Evolutionary conservation across 2,113 vertebrate genomes (phyloP), one percentile per base, ranked within the genome.

Genomic region (Hymenochirus boettgeri): DNA sequence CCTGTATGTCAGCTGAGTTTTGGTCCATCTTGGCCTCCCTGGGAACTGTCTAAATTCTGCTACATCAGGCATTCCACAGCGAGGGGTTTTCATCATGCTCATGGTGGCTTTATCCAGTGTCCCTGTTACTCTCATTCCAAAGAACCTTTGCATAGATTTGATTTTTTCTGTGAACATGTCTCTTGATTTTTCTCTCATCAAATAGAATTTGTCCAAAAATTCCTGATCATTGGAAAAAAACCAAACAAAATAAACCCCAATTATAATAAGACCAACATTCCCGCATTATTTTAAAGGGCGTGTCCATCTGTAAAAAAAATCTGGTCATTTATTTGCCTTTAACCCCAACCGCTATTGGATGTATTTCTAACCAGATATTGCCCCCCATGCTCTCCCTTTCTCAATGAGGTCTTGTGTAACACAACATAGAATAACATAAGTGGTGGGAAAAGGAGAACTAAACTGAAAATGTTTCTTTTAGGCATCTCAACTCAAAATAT

Each of bases 181-280:
- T 21, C 0, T 10, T 45, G 42, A 1, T 78, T 75, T 76, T 33
- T 46, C 1, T 12, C 31, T 0, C 12, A 15, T 0, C 24, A 78
- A 62, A 47, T 85, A 90, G 77, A 79, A 89, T 46, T 57, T 78
- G 8, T 79, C 71, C 8, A 90, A 79, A 54, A 90, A 91, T 10
- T 0, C 1, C 89, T 91, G 18, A 39, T 73, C 39, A 48, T 73
- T 7, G 56, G 61, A 13, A 69, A 52, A 72, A 46, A 70, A 70
- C 29, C 5, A 31, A 31, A 56, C 23, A 53, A 55, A 63, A 51
- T 19, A 72, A 31, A 31, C n/a, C n/a, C n/a, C n/a, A n/a, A n/a
- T n/a, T n/a, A n/a, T n/a, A n/a, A n/a, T n/a, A n/a, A n/a, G n/a
- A n/a, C n/a, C n/a, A n/a, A n/a, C n/a, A n/a, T n/a, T n/a, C n/a